Evolutionary conservation across 2,888 invertebrate species (phyloP), one percentile per base, ranked within the genome.

Genomic region (Oscheius sp.): DNA sequence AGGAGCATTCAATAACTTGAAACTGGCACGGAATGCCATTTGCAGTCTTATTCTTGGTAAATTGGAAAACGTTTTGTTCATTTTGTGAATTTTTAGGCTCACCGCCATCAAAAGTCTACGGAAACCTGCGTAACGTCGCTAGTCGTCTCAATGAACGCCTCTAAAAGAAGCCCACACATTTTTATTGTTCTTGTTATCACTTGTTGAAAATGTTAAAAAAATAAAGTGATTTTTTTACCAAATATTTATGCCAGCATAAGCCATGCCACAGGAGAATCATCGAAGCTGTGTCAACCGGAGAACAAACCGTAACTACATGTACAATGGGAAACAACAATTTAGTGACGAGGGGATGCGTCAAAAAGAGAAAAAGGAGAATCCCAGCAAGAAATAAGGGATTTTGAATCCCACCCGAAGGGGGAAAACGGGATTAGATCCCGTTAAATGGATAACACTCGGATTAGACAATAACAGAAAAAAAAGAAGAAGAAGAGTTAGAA

Each of bases 61-160:
- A 25, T 56, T 21, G 12, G 1, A 9, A n/a, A n/a, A n/a, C n/a
- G 2, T 35, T 25, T 23, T 25, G 13, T 35, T 25, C 16, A 13
- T 21, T 18, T 49, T 49, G 5, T 13, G 6, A 58, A 74, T 25
- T 89, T 88, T 16, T 87, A 90, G 91, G 97, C 25, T 95, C 95
- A 74, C 96, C 96, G 45, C 96, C 97, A 43, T 95, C 95, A 1
- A 99, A 99, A 92, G 96, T 99, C 0, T 98, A 96, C 90, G 98
- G 98, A 6, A 96, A 94, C 86, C 90, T 98, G 86, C 92, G 95
- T 83, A 93, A 93, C 89, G 92, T 96, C 75, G 95, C 95, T 29
- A 92, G 93, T 78, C 92, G 94, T 85, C 91, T 94, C 55, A 93
- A 94, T 1, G 93, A 95, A 89, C 92, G 95, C 89, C 93, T 95